Percentiles rank a stretch among this genome's conserved stretches.
phyloP scores from a whole-genome alignment of 2,888 invertebrate genomes.

The Gastracanthus pulcherrimus region DNA sequence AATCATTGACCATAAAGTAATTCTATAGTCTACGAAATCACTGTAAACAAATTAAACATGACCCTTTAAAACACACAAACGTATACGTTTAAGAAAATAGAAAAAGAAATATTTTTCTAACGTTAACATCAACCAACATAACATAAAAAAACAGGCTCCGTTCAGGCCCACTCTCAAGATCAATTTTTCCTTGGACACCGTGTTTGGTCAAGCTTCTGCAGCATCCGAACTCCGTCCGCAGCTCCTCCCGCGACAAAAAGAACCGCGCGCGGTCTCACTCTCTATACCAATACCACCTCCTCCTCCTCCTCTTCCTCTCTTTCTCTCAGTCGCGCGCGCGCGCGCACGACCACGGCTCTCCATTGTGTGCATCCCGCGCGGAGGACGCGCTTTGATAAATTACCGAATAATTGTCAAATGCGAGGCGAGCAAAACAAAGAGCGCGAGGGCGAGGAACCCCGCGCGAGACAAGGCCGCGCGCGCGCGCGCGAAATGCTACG shows the following conservation, averaged over 20 bases:
- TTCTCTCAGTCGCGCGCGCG: background rate
- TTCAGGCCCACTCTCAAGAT: too few species aligned
- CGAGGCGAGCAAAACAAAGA: conserved; percentile 71
- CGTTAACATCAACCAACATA: too few species aligned
- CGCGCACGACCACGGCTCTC: too few species aligned
- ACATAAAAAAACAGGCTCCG: too few species aligned
- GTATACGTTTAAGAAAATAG: too few species aligned
- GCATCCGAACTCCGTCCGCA: too few species aligned
- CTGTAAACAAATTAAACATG: too few species aligned
- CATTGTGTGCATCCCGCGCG: conserved; percentile 73
- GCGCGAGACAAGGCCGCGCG: background rate
- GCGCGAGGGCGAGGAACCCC: background rate
- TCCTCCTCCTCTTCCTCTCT: background rate
- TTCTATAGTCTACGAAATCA: too few species aligned
- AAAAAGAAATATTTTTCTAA: background rate
- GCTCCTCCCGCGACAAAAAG: too few species aligned
- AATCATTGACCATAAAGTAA: too few species aligned
- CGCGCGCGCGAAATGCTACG: background rate
- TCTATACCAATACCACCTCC: background rate
- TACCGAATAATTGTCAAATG: conserved; percentile 78
- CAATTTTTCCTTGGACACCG: conserved; percentile 66
- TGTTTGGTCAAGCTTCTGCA: conserved; percentile 57
- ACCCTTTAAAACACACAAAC: too few species aligned
- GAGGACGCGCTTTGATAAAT: conserved; percentile 78
- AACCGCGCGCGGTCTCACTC: background rate